phyloP scores from a whole-genome alignment of 1,140 invertebrate species.

The Achatina immaculata region DNA sequence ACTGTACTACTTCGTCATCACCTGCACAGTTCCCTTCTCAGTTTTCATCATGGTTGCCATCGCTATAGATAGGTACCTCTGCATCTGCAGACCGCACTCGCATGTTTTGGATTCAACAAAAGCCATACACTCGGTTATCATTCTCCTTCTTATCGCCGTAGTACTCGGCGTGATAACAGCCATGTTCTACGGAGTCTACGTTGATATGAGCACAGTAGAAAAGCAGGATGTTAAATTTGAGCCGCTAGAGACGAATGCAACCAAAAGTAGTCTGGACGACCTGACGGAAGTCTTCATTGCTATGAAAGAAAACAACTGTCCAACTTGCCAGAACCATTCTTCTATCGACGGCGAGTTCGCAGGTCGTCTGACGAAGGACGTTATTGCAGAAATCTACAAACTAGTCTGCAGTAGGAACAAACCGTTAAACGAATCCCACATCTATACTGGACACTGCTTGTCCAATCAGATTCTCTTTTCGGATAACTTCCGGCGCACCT shows the following conservation, averaged over 20 bases:
- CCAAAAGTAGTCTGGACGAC: background rate
- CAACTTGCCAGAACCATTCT: background rate
- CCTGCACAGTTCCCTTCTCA: constrained; percentile 67
- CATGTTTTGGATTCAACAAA: constrained; percentile 58
- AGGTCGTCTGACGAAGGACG: background rate
- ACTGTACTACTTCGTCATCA: constrained; percentile 66
- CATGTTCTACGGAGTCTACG: constrained; percentile 38
- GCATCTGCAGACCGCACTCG: constrained; percentile 68
- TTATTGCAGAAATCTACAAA: background rate
- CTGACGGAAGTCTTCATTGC: constrained; percentile 8
- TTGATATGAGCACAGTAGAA: constrained; percentile 2
- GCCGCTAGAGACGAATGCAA: background rate
- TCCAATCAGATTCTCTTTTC: constrained; percentile 48
- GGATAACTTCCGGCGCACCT: constrained; percentile 51
- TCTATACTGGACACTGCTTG: constrained; percentile 52
- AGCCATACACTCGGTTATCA: constrained; percentile 4
- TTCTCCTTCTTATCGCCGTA: constrained; percentile 20
- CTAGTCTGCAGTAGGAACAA: background rate
- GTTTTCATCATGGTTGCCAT: constrained; percentile 70
- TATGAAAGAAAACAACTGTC: background rate
- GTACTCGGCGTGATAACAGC: constrained; percentile 35
- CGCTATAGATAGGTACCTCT: constrained; percentile 69
- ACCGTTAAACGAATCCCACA: constrained; percentile 3
- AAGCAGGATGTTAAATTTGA: background rate
- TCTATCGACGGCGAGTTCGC: background rate